Percentiles rank a stretch among this genome's conserved stretches.
Evolutionary conservation across 2,113 vertebrate genomes (phyloP).

Genomic region (Prionailurus bengalensis): DNA sequence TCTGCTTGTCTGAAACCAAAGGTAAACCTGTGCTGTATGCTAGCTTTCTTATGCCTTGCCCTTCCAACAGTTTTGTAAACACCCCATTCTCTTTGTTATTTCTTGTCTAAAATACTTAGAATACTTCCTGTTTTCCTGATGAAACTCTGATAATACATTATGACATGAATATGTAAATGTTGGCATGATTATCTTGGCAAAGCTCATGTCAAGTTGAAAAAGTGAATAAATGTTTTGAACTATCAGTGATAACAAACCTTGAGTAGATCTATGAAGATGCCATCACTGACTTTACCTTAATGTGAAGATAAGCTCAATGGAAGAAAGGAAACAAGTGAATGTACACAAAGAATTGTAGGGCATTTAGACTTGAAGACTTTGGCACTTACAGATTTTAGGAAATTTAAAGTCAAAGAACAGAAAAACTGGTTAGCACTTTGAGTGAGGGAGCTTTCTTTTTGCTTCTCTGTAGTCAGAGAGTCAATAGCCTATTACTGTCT

Average conservation of each 20-base stretch:
- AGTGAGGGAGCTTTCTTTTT: neutral
- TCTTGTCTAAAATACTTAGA: neutral
- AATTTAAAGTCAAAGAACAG: slow-evolving; percentile 11
- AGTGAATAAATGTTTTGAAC: neutral
- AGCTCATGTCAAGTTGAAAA: neutral
- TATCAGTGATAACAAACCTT: neutral
- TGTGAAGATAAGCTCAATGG: neutral
- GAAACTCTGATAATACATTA: neutral
- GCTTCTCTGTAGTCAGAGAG: slow-evolving; percentile 1
- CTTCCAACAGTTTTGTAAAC: neutral
- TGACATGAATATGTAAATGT: neutral
- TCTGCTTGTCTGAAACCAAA: neutral
- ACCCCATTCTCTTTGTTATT: neutral
- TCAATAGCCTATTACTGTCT: neutral
- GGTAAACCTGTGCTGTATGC: neutral
- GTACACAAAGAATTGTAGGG: neutral
- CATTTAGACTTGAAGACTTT: neutral
- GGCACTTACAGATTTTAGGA: neutral
- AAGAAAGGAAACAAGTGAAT: neutral
- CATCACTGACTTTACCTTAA: neutral
- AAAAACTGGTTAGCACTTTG: neutral
- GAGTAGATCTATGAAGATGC: neutral
- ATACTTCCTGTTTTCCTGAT: neutral
- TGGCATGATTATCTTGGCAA: neutral
- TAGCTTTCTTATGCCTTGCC: neutral